phyloP scores from a whole-genome alignment of 2,113 vertebrate genomes.

The Aplodontia rufa region DNA sequence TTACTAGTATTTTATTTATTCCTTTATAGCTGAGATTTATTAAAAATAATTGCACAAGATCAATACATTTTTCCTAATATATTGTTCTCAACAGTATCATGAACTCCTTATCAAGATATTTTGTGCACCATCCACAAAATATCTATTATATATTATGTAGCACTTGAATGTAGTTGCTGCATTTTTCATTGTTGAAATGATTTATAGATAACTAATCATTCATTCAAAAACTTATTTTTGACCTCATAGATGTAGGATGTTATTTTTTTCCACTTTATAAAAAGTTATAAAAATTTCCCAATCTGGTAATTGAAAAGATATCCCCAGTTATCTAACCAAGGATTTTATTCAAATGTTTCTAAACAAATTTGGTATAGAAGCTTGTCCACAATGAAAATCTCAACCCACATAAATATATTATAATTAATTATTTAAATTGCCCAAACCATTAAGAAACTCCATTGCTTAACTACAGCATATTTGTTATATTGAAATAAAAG shows the following conservation, averaged over 20 bases:
- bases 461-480: background rate
- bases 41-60: slow-evolving; percentile 25
- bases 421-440: slow-evolving; percentile 20
- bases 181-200: background rate
- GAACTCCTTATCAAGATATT: background rate
- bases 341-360: background rate
- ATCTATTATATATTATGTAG: background rate
- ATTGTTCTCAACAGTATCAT: background rate
- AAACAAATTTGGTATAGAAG: background rate
- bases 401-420: background rate
- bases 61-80: background rate
- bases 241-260: background rate
- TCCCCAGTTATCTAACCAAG: background rate
- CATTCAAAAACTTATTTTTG: background rate
- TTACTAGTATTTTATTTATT: background rate
- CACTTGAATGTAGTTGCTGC: background rate
- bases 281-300: background rate
- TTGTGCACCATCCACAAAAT: background rate
- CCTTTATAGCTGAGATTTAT: slow-evolving; percentile 2
- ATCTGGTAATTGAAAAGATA: background rate
- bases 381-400: background rate
- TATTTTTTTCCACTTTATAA: background rate
- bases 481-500: background rate
- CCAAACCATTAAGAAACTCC: background rate
- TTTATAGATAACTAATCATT: background rate